Evolutionary conservation across 1,140 invertebrate species (phyloP), one percentile per base, ranked within the genome.

Genomic region (Drosophila simulans): DNA sequence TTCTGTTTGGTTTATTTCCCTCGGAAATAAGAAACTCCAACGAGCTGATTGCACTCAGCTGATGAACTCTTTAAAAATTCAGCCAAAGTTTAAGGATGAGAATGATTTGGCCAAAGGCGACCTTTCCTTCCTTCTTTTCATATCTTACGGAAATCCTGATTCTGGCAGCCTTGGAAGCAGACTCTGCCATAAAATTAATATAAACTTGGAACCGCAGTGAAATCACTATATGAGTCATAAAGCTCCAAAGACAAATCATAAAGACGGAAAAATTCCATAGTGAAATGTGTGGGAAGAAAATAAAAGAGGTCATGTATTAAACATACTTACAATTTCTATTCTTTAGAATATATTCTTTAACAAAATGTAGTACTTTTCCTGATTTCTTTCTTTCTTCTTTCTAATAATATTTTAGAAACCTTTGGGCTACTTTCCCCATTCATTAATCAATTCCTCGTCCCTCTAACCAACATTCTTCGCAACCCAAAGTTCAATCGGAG

Each of bases 131-230:
- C 13, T 12, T 20, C 17, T 13, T n/a, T n/a, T 22, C 5, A 48
- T 45, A 66, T 31, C 20, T 17, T 48, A 11, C 2, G 0, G 12
- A 20, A 17, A 39, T 13, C 4, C 37, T 34, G 62, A 55, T 22
- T 46, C 22, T 45, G 63, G 17, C 34, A 39, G 25, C 40, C 49
- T 20, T 69, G 11, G 39, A n/a, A 66, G 49, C 15, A 31, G 62
- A 27, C 51, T 46, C 42, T 7, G 37, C 15, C 71, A 63, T 73
- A 74, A 74, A 74, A 57, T 66, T 46, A 45, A 76, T 53, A 58
- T 75, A 48, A 75, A 55, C 59, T 27, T 11, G 12, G 1, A 15
- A n/a, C 40, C 45, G 34, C n/a, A 62, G 27, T 37, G 37, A 39
- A 69, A 54, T 60, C 51, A 40, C 27, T 62, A 57, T 45, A 65